phyloP scores from a whole-genome alignment of 2,797 vertebrate species.

The Sebastolobus altivelis region DNA sequence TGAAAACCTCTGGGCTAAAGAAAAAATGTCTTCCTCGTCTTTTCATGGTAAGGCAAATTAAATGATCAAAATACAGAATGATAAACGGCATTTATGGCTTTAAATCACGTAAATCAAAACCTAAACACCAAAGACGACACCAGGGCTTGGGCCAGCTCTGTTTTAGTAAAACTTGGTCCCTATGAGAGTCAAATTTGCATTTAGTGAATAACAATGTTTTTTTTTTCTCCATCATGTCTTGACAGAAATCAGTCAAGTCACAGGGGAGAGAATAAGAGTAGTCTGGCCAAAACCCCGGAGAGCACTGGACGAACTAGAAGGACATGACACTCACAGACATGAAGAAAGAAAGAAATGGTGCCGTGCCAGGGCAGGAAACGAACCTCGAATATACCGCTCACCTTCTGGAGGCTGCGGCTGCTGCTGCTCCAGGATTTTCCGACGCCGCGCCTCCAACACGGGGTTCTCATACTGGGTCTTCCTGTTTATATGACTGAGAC shows the following conservation, averaged over 20 bases:
- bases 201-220: neutral
- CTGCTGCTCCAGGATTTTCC: slow-evolving; percentile 91
- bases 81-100: slow-evolving; percentile 65
- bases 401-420: slow-evolving; percentile 89
- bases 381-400: slow-evolving; percentile 90
- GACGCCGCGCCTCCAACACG: slow-evolving; percentile 94
- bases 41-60: slow-evolving; percentile 49
- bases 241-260: neutral
- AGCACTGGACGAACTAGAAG: slow-evolving; percentile 57
- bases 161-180: slow-evolving; percentile 1
- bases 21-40: neutral
- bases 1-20: slow-evolving; percentile 25
- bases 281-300: slow-evolving; percentile 65
- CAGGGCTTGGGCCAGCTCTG: slow-evolving; percentile 65
- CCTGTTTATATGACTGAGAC: slow-evolving; percentile 95
- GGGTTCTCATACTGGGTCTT: slow-evolving; percentile 99
- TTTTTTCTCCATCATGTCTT: neutral
- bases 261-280: slow-evolving; percentile 9
- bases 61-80: slow-evolving; percentile 73
- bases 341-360: slow-evolving; percentile 86
- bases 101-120: slow-evolving; percentile 68
- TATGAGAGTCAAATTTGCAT: neutral
- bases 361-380: slow-evolving; percentile 84
- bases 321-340: slow-evolving; percentile 77
- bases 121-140: slow-evolving; percentile 63